These are phyloP conservation scores for Adelges cooleyi DNA, from an alignment of 1,140 invertebrate genomes.

Conservation along the genomic window DNA sequence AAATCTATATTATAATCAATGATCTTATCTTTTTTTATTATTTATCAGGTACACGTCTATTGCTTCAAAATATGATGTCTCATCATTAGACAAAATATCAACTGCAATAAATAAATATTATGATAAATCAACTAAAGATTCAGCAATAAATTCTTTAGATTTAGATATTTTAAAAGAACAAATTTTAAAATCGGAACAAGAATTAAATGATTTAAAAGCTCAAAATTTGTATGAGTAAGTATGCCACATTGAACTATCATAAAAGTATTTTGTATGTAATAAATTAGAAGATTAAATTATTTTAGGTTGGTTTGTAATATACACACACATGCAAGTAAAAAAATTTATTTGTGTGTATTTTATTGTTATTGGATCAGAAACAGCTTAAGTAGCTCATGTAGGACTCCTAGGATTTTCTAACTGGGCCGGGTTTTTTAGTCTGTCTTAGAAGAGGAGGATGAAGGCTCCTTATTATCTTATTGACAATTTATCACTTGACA, in stretches of 20 bases:
- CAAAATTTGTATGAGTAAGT: constrained; percentile 1
- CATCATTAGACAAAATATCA: not conserved
- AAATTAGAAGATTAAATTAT: no score
- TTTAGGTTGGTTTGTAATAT: no score
- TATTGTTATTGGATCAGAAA: no score
- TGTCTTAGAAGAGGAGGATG: no score
- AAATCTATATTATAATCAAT: not conserved
- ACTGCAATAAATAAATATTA: constrained; percentile 8
- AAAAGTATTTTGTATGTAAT: no score
- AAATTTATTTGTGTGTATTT: no score
- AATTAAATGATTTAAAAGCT: not conserved
- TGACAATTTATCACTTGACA: no score
- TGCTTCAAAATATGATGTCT: not conserved
- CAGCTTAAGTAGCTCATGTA: no score
- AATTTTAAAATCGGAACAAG: constrained; percentile 7
- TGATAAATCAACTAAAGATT: constrained; percentile 2
- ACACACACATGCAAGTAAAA: no score
- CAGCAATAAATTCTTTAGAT: not conserved
- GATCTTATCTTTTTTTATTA: not conserved
- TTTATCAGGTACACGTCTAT: not conserved
- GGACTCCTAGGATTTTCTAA: no score
- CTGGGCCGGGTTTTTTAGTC: no score
- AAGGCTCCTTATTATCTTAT: no score
- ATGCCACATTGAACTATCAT: not conserved
- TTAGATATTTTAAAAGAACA: not conserved